A percentile compares a stretch with the other conserved stretches of the same genome.
Conservation (phyloP, 2,888 invertebrate genomes). For the Agonopterix heracliana region DNA sequence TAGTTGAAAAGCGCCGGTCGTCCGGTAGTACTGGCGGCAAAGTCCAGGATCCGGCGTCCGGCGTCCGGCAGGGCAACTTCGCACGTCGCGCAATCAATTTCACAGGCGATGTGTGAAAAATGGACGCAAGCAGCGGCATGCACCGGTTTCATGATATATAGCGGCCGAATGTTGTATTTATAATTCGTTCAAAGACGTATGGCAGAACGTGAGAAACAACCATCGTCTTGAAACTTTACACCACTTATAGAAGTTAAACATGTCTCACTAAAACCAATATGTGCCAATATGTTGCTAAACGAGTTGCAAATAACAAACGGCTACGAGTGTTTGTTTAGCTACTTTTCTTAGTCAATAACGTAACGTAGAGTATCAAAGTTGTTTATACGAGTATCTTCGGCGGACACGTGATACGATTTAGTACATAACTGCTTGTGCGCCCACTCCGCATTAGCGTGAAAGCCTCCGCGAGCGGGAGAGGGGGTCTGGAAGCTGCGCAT, state of each 20-base stretch:
- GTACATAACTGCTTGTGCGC: constrained; percentile 55
- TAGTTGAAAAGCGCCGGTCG: background rate
- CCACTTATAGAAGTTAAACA: background rate
- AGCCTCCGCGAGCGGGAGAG: constrained; percentile 47
- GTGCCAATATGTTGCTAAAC: background rate
- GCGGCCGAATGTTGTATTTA: constrained; percentile 45
- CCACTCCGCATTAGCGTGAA: constrained; percentile 64
- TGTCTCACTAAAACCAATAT: background rate
- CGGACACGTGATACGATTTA: constrained; percentile 59
- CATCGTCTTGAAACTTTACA: constrained; percentile 2
- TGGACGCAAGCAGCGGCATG: constrained; percentile 32
- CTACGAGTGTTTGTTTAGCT: too few relatives aligned
- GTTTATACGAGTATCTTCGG: constrained; percentile 14
- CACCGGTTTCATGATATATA: constrained; percentile 42
- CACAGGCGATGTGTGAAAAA: constrained; percentile 49
- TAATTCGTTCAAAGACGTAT: constrained; percentile 44
- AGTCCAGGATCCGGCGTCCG: constrained; percentile 7
- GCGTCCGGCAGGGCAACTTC: constrained; percentile 6
- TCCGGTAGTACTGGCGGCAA: background rate
- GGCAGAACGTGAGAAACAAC: constrained; percentile 33
- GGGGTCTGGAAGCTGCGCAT: constrained; percentile 53
- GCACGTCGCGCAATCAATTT: constrained; percentile 41
- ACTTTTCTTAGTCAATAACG: background rate
- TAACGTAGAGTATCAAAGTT: constrained; percentile 1
- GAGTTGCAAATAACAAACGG: background rate